These are phyloP conservation scores for Molanna angustata DNA, from an alignment of 2,888 invertebrate genomes.

Conservation along the genomic window DNA sequence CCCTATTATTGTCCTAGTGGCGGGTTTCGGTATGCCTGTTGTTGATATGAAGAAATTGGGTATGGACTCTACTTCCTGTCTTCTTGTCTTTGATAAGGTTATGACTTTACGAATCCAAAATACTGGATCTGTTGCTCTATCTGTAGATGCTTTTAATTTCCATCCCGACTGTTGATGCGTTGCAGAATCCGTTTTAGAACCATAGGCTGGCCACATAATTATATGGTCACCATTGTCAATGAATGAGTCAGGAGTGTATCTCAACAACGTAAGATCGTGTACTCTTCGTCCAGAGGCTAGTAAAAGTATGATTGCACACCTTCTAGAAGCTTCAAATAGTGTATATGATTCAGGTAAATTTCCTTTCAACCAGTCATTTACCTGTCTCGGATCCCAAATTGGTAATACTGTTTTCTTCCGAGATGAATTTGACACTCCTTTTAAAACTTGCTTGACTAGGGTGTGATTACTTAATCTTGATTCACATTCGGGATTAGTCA, in stretches of 20 bases:
- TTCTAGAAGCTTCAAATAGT: not conserved
- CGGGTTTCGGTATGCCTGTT: constrained; percentile 6
- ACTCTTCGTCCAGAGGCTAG: not conserved
- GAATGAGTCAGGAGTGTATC: not conserved
- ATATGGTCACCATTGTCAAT: constrained; percentile 2
- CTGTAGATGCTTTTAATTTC: not conserved
- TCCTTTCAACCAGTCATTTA: not conserved
- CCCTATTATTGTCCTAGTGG: constrained; percentile 11
- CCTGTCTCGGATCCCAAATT: constrained; percentile 2
- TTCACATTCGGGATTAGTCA: not conserved
- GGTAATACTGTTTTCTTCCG: not conserved
- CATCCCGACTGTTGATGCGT: constrained; percentile 1
- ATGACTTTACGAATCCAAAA: not conserved
- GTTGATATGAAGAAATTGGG: not conserved
- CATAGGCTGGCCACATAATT: constrained; percentile 1
- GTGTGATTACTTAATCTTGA: constrained; percentile 2
- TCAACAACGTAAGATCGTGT: not conserved
- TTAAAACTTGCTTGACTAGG: not conserved
- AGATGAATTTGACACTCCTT: not conserved
- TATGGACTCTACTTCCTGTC: not conserved
- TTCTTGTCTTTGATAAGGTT: not conserved
- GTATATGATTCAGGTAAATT: not conserved
- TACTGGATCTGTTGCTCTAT: not conserved
- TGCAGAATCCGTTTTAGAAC: not conserved
- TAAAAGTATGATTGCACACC: not conserved